These are phyloP conservation scores for Campoplex nolae DNA, from an alignment of 2,888 invertebrate genomes.

Conservation along the genomic window DNA sequence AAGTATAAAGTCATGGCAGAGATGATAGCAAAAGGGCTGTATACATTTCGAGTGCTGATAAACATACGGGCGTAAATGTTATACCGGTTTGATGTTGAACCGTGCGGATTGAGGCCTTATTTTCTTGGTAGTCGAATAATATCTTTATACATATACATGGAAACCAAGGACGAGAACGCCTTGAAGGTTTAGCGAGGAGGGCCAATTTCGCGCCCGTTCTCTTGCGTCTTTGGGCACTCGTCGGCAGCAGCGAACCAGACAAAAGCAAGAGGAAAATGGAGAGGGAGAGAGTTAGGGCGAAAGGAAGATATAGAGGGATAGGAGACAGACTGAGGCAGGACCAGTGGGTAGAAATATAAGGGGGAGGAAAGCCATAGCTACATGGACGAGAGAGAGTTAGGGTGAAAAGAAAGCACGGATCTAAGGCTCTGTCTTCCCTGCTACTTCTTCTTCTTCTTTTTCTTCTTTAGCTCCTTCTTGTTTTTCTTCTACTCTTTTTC, in stretches of 20 bases:
- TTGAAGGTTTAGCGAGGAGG: slow-evolving; percentile 63
- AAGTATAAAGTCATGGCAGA: slow-evolving; percentile 40
- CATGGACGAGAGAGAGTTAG: slow-evolving; percentile 64
- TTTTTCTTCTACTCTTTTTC: slow-evolving; percentile 49
- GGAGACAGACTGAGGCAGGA: slow-evolving; percentile 56
- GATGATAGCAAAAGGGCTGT: slow-evolving; percentile 35
- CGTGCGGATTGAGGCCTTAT: slow-evolving; percentile 14
- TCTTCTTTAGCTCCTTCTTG: slow-evolving; percentile 42
- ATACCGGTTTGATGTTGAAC: slow-evolving; percentile 8
- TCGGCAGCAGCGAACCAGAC: slow-evolving; percentile 74
- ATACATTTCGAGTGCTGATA: slow-evolving; percentile 9
- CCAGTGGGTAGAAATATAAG: slow-evolving; percentile 49
- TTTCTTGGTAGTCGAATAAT: slow-evolving; percentile 10
- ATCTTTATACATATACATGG: slow-evolving; percentile 17
- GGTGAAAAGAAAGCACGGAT: slow-evolving; percentile 69
- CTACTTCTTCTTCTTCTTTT: slow-evolving; percentile 46
- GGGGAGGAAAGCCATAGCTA: slow-evolving; percentile 48
- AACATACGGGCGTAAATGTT: slow-evolving; percentile 18
- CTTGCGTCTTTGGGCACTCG: slow-evolving; percentile 72
- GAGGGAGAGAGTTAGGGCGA: slow-evolving; percentile 52
- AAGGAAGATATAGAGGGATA: slow-evolving; percentile 52
- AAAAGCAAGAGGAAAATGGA: slow-evolving; percentile 70
- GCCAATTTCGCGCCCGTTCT: slow-evolving; percentile 75
- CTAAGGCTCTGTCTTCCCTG: slow-evolving; percentile 49
- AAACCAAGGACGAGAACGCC: slow-evolving; percentile 30